Base-by-base conservation (phyloP, 2,888 invertebrate species). In the Macrophya alboannulata region DNA sequence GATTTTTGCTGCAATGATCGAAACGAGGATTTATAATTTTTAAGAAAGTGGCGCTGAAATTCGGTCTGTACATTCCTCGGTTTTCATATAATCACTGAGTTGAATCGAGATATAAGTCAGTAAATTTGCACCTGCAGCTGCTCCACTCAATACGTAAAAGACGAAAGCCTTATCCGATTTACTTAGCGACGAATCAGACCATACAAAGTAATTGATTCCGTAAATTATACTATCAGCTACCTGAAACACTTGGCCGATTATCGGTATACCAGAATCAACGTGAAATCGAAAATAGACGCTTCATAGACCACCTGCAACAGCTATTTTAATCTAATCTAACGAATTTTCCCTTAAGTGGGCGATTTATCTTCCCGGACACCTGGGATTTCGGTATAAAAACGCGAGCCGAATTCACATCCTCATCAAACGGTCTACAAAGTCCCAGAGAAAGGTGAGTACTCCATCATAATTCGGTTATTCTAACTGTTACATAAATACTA, bases 1-100 rank as follows among this genome's bases (percentile, higher is more conserved):
- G 31, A 88, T 87, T 1, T 90, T 90, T 43, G 89, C 21, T 72
- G 72, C 10, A 43, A 72, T 45, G n/a, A 40, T n/a, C n/a, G 43
- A 43, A 31, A 25, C 10, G 21, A 15, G 12, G 12, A 15, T 31
- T 65, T 5, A 31, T 0, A 65, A 21, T 31, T 31, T 0, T 17
- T 12, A 65, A 31, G 8, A 65, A 17, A 31, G 1, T 21, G 15
- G 65, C 12, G 65, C 12, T 15, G 6, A 31, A 65, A 65, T 31
- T 31, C 31, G 31, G 65, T 17, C 17, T 51, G 1, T n/a, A 17
- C 6, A 6, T 17, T 51, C 0, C 51, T 17, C 51, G 17, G 5
- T 17, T 51, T 43, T 51, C 17, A 51, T 17, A 51, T 4, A 4
- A 51, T 51, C 51, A 5, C 17, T 17, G 17, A 17, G 51, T 51